Percentiles rank a stretch among this genome's conserved stretches.
Conservation (phyloP, 2,797 vertebrate species). For the Enteromius afrohamiltoni region DNA sequence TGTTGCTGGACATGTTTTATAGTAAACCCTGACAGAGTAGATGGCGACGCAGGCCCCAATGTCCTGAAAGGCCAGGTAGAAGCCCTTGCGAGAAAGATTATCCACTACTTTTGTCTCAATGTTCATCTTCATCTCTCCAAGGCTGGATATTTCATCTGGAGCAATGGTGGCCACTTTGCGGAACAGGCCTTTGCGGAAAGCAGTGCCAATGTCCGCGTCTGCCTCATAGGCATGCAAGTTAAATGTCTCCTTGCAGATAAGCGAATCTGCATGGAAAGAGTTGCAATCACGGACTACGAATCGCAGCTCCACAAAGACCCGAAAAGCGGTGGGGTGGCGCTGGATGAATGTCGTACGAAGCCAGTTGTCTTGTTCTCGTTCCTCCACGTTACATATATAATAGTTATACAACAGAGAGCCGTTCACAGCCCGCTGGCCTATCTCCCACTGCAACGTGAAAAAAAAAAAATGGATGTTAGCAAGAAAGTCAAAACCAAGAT, state of each 20-base stretch:
- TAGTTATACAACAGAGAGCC: conserved; percentile 92
- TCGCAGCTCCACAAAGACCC: conserved; percentile 91
- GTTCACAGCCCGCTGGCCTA: conserved; percentile 87
- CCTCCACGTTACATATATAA: conserved; percentile 90
- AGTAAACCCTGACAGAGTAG: conserved; percentile 90
- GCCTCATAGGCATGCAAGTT: conserved; percentile 91
- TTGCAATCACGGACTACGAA: conserved; percentile 96
- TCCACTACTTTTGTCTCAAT: conserved; percentile 87
- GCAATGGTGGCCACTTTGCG: conserved; percentile 93
- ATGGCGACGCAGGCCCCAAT: conserved; percentile 91
- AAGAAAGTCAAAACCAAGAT: conserved; percentile 50
- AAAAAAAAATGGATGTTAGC: conserved; percentile 52
- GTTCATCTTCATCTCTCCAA: conserved; percentile 87
- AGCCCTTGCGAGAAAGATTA: conserved; percentile 85
- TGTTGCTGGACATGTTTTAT: conserved; percentile 88
- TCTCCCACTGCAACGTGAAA: conserved; percentile 86
- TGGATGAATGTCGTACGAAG: conserved; percentile 97
- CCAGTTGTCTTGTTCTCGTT: conserved; percentile 96
- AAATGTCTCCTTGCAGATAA: conserved; percentile 97
- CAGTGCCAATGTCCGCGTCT: conserved; percentile 92
- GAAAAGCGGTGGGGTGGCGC: conserved; percentile 82
- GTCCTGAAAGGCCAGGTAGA: conserved; percentile 98
- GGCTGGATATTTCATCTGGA: conserved; percentile 89
- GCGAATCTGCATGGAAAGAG: conserved; percentile 84
- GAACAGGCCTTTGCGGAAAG: conserved; percentile 92